Conservation (phyloP, 1,140 invertebrate species). For the Euura lappo region DNA sequence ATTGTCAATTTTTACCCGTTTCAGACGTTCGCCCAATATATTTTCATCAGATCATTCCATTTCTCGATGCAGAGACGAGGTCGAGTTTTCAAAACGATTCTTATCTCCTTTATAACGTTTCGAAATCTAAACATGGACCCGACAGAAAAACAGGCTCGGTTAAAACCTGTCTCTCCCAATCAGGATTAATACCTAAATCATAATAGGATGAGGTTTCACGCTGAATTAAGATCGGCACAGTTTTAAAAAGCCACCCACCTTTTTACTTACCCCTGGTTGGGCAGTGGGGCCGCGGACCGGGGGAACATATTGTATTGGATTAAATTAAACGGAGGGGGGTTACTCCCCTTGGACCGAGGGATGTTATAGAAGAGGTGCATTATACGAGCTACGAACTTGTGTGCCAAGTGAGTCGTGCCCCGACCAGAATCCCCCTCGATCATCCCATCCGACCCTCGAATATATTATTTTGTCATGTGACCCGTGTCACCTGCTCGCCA, state of each 20-base stretch:
- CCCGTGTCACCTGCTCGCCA: conserved; percentile 48
- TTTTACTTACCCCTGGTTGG: conserved; percentile 28
- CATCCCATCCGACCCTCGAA: neutral
- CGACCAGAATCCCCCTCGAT: neutral
- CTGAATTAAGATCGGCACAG: conserved; percentile 53
- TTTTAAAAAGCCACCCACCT: conserved; percentile 57
- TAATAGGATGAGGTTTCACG: conserved; percentile 60
- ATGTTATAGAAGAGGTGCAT: conserved; percentile 33
- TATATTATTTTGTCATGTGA: conserved; percentile 55
- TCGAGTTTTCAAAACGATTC: too few species aligned
- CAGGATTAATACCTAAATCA: conserved; percentile 49
- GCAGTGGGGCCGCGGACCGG: conserved; percentile 26
- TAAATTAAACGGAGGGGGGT: conserved; percentile 51
- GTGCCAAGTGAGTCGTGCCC: conserved; percentile 57
- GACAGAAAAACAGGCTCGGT: conserved; percentile 17
- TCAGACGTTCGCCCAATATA: neutral
- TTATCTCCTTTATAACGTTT: neutral
- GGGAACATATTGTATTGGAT: conserved; percentile 59
- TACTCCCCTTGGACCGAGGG: conserved; percentile 21
- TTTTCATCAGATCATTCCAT: too few species aligned
- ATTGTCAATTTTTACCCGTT: neutral
- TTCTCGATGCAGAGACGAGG: too few species aligned
- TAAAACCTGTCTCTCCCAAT: conserved; percentile 48
- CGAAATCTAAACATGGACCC: neutral
- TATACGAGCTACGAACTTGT: conserved; percentile 51